Evolutionary conservation across 2,888 invertebrate genomes (phyloP), one percentile per base, ranked within the genome.

Genomic region (Phyllotreta cruciferae): DNA sequence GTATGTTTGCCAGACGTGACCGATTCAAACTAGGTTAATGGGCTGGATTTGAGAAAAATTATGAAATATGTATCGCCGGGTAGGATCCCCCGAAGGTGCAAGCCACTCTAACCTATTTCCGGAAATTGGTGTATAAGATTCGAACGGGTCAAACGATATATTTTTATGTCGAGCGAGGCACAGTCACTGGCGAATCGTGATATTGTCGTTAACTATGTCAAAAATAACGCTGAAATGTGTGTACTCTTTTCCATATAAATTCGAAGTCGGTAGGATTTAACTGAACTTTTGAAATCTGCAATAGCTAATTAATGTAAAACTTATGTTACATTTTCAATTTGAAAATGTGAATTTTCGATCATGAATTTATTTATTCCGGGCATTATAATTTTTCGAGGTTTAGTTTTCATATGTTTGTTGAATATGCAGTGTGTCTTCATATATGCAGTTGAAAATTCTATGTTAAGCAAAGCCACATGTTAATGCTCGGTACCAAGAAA

Each of bases 1-100:
- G 67, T 68, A 67, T 66, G 67, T 66, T 67, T 66, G 62, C 65
- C 68, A 71, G 67, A 72, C 72, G 72, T 72, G 72, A 72, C 69
- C 71, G 60, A 56, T 60, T 53, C 56, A 64, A 66, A 70, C 60
- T 66, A 58, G 70, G 70, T 71, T 71, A 72, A 72, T 69, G 69
- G 68, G 49, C 52, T 35, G 58, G 42, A 60, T 64, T 60, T 61
- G 60, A 52, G 62, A 68, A 68, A 68, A 68, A 68, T 66, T 66
- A 55, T 66, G 62, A 64, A 64, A 67, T 63, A 65, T 63, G 61
- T 60, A 65, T 63, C 60, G 57, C 38, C 52, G 60, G 62, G 54
- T 55, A 58, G 56, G 49, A 55, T 61, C 58, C 56, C 57, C 49
- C 35, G 57, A 61, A 64, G 61, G 64, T 64, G 57, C 57, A 57